These are phyloP conservation scores for Micropoecilia bifurca DNA, from an alignment of 2,797 vertebrate genomes.

Conservation along the genomic window DNA sequence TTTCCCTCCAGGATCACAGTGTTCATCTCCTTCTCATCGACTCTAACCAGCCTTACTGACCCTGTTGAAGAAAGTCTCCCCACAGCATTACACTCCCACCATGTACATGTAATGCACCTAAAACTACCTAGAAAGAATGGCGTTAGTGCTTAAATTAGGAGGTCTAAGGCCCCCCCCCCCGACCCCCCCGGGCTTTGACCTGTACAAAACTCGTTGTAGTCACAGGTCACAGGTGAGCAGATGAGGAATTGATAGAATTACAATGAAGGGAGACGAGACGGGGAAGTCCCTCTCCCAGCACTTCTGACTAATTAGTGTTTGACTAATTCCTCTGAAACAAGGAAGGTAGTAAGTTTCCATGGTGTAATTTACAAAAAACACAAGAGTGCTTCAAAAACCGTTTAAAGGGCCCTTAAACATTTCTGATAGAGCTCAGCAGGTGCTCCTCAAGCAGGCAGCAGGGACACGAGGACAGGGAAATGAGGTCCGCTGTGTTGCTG, in stretches of 20 bases:
- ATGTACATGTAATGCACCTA: constrained; percentile 19
- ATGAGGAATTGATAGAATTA: constrained; percentile 11
- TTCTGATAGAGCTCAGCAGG: constrained; percentile 73
- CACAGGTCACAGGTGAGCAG: background rate
- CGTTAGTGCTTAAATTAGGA: constrained; percentile 25
- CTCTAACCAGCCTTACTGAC: background rate
- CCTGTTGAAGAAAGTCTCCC: background rate
- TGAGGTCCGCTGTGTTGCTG: constrained; percentile 12
- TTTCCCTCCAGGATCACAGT: background rate
- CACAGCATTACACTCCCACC: background rate
- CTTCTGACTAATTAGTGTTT: constrained; percentile 52
- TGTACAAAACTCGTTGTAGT: constrained; percentile 17
- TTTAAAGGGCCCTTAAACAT: constrained; percentile 81
- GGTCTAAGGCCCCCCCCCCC: too few species aligned
- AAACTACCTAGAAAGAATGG: constrained; percentile 60
- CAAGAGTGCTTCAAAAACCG: constrained; percentile 74
- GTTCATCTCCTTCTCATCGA: background rate
- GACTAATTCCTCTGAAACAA: constrained; percentile 65
- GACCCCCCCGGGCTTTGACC: constrained; percentile 50
- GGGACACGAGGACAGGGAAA: constrained; percentile 42
- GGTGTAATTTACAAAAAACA: constrained; percentile 55
- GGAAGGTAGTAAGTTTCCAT: constrained; percentile 53
- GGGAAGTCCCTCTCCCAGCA: constrained; percentile 31
- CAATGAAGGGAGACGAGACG: constrained; percentile 6
- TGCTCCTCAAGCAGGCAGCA: constrained; percentile 79